phyloP scores from a whole-genome alignment of 2,113 vertebrate species.

The Enhydra lutris region DNA sequence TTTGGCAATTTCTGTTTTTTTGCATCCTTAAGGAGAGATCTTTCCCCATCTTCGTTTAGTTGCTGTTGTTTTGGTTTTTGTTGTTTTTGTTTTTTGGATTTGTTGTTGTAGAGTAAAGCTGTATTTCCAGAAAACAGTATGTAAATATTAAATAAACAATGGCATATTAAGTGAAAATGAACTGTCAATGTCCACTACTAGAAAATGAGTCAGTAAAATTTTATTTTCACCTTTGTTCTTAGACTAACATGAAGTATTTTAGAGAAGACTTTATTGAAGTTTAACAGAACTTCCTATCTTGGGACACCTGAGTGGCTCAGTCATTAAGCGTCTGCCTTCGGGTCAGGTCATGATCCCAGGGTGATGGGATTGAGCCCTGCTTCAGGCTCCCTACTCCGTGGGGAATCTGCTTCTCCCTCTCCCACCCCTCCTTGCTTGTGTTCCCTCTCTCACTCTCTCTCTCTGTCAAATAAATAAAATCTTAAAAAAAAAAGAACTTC shows the following conservation, averaged over 20 bases:
- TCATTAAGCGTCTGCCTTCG: no score
- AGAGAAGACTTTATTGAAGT: background rate
- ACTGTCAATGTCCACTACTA: background rate
- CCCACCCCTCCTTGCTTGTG: no score
- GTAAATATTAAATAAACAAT: background rate
- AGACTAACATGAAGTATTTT: background rate
- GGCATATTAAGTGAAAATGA: background rate
- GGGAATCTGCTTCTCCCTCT: no score
- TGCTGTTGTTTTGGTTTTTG: background rate
- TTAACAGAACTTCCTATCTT: no score
- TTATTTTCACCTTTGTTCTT: background rate
- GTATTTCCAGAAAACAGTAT: conserved; percentile 88
- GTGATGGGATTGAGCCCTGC: no score
- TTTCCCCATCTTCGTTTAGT: conserved; percentile 81
- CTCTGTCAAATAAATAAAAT: no score
- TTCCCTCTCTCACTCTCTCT: no score
- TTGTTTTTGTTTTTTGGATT: background rate
- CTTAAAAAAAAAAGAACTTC: no score
- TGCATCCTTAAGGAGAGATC: conserved; percentile 70
- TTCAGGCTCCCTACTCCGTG: no score
- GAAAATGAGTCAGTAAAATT: background rate
- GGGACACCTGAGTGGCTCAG: no score
- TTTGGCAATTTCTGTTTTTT: conserved; percentile 21
- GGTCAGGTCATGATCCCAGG: no score
- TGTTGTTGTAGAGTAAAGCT: conserved; percentile 88